Conservation (phyloP, 2,888 invertebrate genomes). For the Drosophila nr. perissopoda region DNA sequence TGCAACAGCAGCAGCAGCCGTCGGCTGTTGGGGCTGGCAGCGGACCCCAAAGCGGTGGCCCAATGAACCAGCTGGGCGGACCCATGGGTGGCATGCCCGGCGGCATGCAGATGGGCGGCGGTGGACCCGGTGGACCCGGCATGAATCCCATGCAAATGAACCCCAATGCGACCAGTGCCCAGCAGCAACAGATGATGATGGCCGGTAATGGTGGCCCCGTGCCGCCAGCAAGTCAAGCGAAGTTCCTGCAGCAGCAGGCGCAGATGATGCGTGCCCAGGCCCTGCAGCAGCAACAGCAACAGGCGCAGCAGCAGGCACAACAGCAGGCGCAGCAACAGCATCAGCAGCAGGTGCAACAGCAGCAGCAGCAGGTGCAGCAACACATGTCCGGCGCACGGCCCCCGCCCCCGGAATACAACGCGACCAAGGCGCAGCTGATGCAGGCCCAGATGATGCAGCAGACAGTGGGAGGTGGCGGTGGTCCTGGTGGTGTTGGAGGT, state of each 20-base stretch:
- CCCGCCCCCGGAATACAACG: conserved; percentile 94
- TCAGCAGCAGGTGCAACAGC: conserved; percentile 84
- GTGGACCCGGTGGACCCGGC: conserved; percentile 63
- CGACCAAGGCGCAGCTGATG: conserved; percentile 85
- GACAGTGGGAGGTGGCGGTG: conserved; percentile 84
- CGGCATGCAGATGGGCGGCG: conserved; percentile 76
- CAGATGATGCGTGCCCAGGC: conserved; percentile 86
- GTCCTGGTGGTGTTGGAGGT: conserved; percentile 81
- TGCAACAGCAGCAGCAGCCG: conserved; percentile 60
- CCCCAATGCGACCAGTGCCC: conserved; percentile 67
- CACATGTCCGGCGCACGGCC: conserved; percentile 87
- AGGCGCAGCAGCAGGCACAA: conserved; percentile 87
- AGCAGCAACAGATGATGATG: conserved; percentile 68
- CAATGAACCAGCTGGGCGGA: conserved; percentile 69
- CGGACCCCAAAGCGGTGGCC: conserved; percentile 50
- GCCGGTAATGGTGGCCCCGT: conserved; percentile 71
- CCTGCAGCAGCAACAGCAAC: conserved; percentile 76
- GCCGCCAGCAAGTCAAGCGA: conserved; percentile 86
- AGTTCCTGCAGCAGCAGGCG: conserved; percentile 89
- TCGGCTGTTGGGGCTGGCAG: conserved; percentile 47
- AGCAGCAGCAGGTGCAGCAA: conserved; percentile 88
- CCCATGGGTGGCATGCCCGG: conserved; percentile 78
- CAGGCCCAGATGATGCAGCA: conserved; percentile 87
- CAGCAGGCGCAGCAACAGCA: conserved; percentile 85
- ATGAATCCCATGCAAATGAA: conserved; percentile 81